Evolutionary conservation across 2,797 vertebrate genomes (phyloP).

Genomic region (Peromyscus attwateri): DNA sequence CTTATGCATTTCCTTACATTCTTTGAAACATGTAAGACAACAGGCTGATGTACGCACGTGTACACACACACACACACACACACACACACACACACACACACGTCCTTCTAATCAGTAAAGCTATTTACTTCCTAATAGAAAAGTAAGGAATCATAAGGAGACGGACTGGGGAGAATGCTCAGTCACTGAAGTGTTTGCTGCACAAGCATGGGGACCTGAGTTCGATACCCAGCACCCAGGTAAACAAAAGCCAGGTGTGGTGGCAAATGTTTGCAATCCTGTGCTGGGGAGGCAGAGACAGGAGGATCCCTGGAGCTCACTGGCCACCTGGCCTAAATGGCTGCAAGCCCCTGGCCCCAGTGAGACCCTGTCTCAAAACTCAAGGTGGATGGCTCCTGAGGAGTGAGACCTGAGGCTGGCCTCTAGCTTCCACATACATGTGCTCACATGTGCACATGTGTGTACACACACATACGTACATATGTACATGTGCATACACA

Average conservation of each 20-base stretch:
- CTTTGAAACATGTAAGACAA: constrained; percentile 16
- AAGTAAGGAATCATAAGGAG: constrained; percentile 21
- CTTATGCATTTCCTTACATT: constrained; percentile 39
- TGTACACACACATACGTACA: background rate
- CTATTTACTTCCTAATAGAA: constrained; percentile 31
- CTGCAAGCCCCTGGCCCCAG: background rate
- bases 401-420: no score
- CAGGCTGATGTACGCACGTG: background rate
- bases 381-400: background rate
- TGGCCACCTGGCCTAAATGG: background rate
- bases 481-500: background rate
- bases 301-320: background rate
- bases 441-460: background rate
- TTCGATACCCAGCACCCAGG: background rate
- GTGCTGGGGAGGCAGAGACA: background rate
- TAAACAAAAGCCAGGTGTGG: no score
- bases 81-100: background rate
- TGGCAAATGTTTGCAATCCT: background rate
- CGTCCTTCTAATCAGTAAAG: constrained; percentile 7
- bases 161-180: background rate
- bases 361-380: background rate
- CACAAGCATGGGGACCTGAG: background rate
- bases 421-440: background rate
- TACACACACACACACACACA: background rate
- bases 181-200: background rate